Conservation (phyloP, 2,888 invertebrate genomes). For the Clitarchus hookeri region DNA sequence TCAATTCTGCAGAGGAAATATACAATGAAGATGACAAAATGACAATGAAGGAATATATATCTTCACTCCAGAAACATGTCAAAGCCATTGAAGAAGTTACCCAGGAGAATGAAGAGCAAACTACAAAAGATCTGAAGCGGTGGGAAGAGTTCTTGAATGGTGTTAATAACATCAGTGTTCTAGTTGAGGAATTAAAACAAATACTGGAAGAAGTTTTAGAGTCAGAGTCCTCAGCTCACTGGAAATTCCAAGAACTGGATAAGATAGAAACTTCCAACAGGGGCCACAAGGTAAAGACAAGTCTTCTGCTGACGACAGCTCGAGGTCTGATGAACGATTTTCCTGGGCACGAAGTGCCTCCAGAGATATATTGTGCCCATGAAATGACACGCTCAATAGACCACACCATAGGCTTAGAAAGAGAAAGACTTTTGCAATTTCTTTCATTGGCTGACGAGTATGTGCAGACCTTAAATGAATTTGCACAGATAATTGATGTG, state of each 20-base stretch:
- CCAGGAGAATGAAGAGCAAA: constrained; percentile 61
- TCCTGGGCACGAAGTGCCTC: constrained; percentile 70
- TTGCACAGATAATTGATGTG: constrained; percentile 81
- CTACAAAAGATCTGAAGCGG: constrained; percentile 65
- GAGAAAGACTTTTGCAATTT: constrained; percentile 76
- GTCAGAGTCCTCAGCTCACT: constrained; percentile 68
- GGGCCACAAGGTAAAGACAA: constrained; percentile 64
- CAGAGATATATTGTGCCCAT: constrained; percentile 67
- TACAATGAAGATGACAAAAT: constrained; percentile 55
- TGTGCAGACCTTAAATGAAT: constrained; percentile 84
- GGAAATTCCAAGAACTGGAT: constrained; percentile 71
- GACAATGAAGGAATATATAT: constrained; percentile 62
- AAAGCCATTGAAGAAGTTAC: constrained; percentile 71
- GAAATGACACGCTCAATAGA: constrained; percentile 70
- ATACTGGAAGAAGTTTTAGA: constrained; percentile 62
- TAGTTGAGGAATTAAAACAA: constrained; percentile 56
- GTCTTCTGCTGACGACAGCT: constrained; percentile 66
- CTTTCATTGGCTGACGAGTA: constrained; percentile 82
- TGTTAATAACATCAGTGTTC: constrained; percentile 62
- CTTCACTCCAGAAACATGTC: constrained; percentile 68
- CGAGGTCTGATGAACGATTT: constrained; percentile 69
- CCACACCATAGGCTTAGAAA: constrained; percentile 69
- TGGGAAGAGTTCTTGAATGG: constrained; percentile 74
- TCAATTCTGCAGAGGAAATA: constrained; percentile 58
- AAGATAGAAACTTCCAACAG: constrained; percentile 69